A percentile compares a stretch with the other conserved stretches of the same genome.
phyloP scores from a whole-genome alignment of 2,797 vertebrate species.

The Xiphophorus birchmanni region DNA sequence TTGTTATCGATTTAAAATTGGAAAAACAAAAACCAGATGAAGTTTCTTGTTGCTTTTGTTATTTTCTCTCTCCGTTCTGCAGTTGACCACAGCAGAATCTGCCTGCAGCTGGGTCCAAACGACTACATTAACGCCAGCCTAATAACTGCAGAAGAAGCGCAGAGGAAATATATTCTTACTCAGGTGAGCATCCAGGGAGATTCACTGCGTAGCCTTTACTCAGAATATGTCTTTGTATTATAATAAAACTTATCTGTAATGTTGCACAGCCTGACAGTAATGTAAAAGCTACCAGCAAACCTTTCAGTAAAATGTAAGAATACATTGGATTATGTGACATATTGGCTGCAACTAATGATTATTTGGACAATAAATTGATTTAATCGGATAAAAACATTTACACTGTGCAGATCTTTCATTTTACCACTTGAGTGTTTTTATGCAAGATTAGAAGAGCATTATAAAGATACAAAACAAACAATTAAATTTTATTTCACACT shows the following conservation, averaged over 20 bases:
- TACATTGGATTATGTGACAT: not conserved
- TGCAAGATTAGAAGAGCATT: not conserved
- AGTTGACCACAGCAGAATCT: slow-evolving; percentile 99
- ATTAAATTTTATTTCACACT: too few relatives aligned
- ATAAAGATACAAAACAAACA: not conserved
- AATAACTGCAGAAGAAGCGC: slow-evolving; percentile 93
- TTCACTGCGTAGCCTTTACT: not conserved
- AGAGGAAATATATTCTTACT: slow-evolving; percentile 97
- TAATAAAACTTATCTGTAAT: not conserved
- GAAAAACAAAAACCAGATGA: not conserved
- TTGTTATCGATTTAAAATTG: not conserved
- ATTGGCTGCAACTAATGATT: not conserved
- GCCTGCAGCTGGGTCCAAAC: slow-evolving; percentile 89
- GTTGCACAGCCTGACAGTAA: not conserved
- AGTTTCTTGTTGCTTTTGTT: slow-evolving; percentile 20
- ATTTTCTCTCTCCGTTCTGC: slow-evolving; percentile 38
- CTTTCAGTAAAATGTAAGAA: not conserved
- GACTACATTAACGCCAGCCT: slow-evolving; percentile 98
- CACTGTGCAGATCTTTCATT: too few relatives aligned
- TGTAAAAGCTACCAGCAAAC: not conserved
- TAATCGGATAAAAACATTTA: too few relatives aligned
- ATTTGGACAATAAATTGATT: too few relatives aligned
- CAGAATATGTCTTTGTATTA: not conserved
- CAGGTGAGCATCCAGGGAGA: slow-evolving; percentile 83
- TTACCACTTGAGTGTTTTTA: too few relatives aligned